Base-by-base conservation (phyloP, 1,140 invertebrate species). In the Ganaspis sp. region DNA sequence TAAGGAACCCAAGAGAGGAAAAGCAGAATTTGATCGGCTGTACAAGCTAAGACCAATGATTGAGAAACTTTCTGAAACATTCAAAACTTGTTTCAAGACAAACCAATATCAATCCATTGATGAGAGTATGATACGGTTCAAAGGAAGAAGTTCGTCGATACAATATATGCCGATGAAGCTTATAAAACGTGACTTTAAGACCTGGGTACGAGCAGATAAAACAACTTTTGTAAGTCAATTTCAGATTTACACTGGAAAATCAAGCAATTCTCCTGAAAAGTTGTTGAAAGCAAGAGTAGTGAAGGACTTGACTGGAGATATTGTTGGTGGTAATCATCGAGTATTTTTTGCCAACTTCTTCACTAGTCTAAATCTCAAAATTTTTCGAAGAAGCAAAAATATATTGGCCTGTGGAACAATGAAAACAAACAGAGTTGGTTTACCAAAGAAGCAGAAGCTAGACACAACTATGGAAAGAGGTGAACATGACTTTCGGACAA, bases 181-280 rank as follows among this genome's bases (percentile, higher is more conserved):
- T 42, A 90, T 89, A 79, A 92, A 92, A 85, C 85, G 90, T 77
- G 88, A 91, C 5, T 89, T 89, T 72, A 92, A 91, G 82, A 38
- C 90, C 53, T 92, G 90, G 89, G 64, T 69, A n/a, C 81, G 78
- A 78, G 80, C 81, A 78, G 83, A 83, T 79, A 77, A 82, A 72
- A 81, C 83, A 26, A 88, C 90, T 15, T 92, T 89, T 77, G 85
- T 89, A 69, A 86, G 81, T 64, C 80, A 88, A 71, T 91, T 89
- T 84, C 77, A 89, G 76, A 86, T 91, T 69, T 91, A 92, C 79
- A 86, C 83, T 17, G 89, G 90, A 4, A 90, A 89, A 70, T n/a
- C 40, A 42, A 9, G 11, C 2, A 42, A 76, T 54, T 45, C 21
- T 29, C 21, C 54, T 4, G 26, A 88, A 81, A 76, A 76, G 80